Evolutionary conservation across 2,113 vertebrate genomes (phyloP).

Genomic region (Anas platyrhynchos): DNA sequence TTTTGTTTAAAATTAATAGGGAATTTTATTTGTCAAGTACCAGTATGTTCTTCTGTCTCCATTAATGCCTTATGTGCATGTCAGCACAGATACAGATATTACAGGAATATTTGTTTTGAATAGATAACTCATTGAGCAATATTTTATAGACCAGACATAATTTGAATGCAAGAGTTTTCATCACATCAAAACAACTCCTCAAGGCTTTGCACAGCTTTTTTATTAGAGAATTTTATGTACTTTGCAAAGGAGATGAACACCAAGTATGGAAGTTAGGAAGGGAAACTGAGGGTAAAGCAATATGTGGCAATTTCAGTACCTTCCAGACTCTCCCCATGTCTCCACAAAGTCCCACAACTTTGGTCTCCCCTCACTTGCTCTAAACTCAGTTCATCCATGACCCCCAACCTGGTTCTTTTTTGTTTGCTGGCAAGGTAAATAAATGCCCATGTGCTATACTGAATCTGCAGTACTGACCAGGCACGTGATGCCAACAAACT

Average conservation of each 20-base stretch:
- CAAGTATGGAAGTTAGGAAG: background rate
- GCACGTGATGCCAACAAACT: background rate
- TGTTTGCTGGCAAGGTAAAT: background rate
- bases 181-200: background rate
- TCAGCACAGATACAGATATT: background rate
- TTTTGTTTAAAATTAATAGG: background rate
- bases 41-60: background rate
- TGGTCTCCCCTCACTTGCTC: background rate
- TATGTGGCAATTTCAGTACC: background rate
- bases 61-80: background rate
- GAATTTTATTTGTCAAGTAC: background rate
- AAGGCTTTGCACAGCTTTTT: constrained; percentile 43
- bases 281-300: background rate
- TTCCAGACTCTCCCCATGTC: background rate
- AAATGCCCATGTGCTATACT: rapidly evolving
- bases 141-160: background rate
- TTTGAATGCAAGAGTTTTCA: background rate
- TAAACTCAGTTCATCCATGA: background rate
- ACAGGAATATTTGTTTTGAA: background rate
- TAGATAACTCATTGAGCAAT: background rate
- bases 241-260: constrained; percentile 43
- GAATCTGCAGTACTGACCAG: background rate
- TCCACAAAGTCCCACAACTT: background rate
- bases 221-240: constrained; percentile 14
- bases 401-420: background rate